Percentiles rank a stretch among this genome's conserved stretches.
These are phyloP conservation scores for Plestiodon gilberti DNA, from an alignment of 2,113 vertebrate species.

Conservation along the genomic window DNA sequence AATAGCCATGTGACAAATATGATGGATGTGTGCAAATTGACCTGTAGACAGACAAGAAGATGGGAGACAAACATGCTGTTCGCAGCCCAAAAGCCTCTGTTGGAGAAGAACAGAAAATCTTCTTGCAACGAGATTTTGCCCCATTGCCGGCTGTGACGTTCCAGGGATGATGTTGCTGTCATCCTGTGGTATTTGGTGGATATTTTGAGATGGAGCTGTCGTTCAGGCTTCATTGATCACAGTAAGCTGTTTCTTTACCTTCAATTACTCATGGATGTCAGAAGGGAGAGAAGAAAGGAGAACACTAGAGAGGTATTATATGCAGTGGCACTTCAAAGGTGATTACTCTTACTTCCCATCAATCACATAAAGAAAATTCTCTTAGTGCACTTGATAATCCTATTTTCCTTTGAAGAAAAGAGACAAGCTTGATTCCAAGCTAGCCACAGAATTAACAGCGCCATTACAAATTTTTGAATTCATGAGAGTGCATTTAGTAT, in stretches of 20 bases:
- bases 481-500: slow-evolving; percentile 65
- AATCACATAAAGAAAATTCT: slow-evolving; percentile 80
- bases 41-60: not conserved
- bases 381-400: slow-evolving; percentile 74
- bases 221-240: slow-evolving; percentile 73
- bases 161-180: slow-evolving; percentile 57
- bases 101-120: not conserved
- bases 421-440: slow-evolving; percentile 67
- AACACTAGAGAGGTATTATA: slow-evolving; percentile 73
- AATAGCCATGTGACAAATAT: not conserved
- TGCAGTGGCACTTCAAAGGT: slow-evolving; percentile 78
- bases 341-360: slow-evolving; percentile 80
- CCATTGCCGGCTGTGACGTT: slow-evolving; percentile 41
- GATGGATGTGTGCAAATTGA: not conserved
- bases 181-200: slow-evolving; percentile 47
- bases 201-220: slow-evolving; percentile 69
- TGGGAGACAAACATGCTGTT: not conserved
- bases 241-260: slow-evolving; percentile 72
- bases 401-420: slow-evolving; percentile 76
- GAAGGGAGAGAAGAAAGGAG: slow-evolving; percentile 68
- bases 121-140: slow-evolving; percentile 56
- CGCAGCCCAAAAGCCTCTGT: not conserved
- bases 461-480: slow-evolving; percentile 71
- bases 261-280: slow-evolving; percentile 76
- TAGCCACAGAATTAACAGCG: slow-evolving; percentile 68